Conservation (phyloP, 2,888 invertebrate genomes). For the Gasteruption jaculator region DNA sequence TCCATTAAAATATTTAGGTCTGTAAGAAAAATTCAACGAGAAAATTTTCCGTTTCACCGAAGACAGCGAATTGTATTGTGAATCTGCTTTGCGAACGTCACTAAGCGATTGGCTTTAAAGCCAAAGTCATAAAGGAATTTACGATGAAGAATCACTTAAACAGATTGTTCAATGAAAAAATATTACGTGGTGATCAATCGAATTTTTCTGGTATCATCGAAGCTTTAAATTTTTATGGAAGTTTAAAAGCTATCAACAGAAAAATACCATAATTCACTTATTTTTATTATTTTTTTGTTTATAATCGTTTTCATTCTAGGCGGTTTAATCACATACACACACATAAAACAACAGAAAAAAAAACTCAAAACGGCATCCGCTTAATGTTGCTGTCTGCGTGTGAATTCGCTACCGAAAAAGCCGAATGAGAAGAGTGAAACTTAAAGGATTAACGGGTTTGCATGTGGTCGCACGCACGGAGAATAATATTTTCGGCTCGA, state of each 20-base stretch:
- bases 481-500: slow-evolving; percentile 27
- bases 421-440: slow-evolving; percentile 42
- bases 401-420: slow-evolving; percentile 42
- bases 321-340: no score
- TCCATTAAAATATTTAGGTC: background rate
- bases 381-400: slow-evolving; percentile 29
- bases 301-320: slow-evolving; percentile 27
- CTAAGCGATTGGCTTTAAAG: slow-evolving; percentile 81
- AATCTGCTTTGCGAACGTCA: slow-evolving; percentile 75
- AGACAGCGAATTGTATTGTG: slow-evolving; percentile 77
- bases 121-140: slow-evolving; percentile 85
- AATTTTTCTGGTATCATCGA: slow-evolving; percentile 75
- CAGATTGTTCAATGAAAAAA: slow-evolving; percentile 67
- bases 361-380: slow-evolving; percentile 31
- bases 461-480: slow-evolving; percentile 28
- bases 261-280: no score
- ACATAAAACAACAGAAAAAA: no score
- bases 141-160: slow-evolving; percentile 76
- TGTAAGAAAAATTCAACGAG: slow-evolving; percentile 58
- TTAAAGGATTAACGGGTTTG: slow-evolving; percentile 34
- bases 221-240: slow-evolving; percentile 74
- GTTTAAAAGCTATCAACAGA: slow-evolving; percentile 80
- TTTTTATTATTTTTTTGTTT: slow-evolving; percentile 22
- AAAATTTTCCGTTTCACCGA: slow-evolving; percentile 57
- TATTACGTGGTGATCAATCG: slow-evolving; percentile 69